Evolutionary conservation across 2,888 invertebrate species (phyloP), one percentile per base, ranked within the genome.

Genomic region (Apotomis betuletana): DNA sequence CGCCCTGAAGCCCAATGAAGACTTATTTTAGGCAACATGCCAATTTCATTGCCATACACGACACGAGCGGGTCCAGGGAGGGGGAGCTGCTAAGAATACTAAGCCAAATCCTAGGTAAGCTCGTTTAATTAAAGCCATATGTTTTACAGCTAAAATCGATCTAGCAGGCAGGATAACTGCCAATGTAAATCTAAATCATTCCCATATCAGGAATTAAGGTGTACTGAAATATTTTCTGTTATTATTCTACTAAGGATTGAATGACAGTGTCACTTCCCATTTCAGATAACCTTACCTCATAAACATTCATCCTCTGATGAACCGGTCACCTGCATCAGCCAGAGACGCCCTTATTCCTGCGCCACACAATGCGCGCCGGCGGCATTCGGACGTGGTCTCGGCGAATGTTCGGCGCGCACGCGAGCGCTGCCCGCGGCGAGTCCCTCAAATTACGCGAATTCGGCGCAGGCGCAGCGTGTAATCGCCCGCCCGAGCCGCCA

Each of bases 391-490:
- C 15, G 12, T 41, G n/a, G 12, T 4, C 13, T 13, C 57, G 38
- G 51, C 59, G 59, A 59, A 59, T 59, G 59, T 59, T 59, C 59
- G 59, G 6, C 38, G 12, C 41, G 41, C 59, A 59, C 59, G 59
- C 59, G 59, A 59, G n/a, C n/a, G 38, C 49, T 49, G 49, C 70
- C 71, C 61, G 71, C 71, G 71, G 71, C 67, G 54, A 27, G 49
- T 49, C 71, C 67, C 61, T 67, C 71, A 67, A 70, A 71, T 71
- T 71, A 71, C 62, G 67, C 71, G 71, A 62, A 71, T 71, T 71
- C 71, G 71, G 71, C 71, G 71, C 71, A 6, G 61, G 44, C 67
- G 61, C 49, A 51, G 27, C 70, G 61, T 60, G 67, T 62, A 67
- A 60, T 70, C 52, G 65, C 27, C 27, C 36, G 15, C 49, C 55